phyloP scores from a whole-genome alignment of 2,797 vertebrate species.

The Sciurus vulgaris region DNA sequence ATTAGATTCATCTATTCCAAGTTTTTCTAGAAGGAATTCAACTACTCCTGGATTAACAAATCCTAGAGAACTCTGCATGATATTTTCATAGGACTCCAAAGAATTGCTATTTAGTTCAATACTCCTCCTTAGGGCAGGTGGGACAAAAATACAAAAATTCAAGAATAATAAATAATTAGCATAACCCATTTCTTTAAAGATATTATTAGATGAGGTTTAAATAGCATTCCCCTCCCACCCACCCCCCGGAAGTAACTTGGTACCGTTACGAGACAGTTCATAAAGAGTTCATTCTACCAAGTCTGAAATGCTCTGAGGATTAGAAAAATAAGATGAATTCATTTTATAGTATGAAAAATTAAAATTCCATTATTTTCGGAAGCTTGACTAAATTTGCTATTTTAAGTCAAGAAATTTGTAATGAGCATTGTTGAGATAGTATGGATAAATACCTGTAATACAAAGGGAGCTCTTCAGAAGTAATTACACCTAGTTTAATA shows the following conservation, averaged over 20 bases:
- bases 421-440: slow-evolving; percentile 36
- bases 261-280: background rate
- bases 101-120: slow-evolving; percentile 89
- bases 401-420: slow-evolving; percentile 43
- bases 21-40: slow-evolving; percentile 94
- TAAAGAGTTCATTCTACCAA: background rate
- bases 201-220: background rate
- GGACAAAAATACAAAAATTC: slow-evolving; percentile 19
- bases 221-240: slow-evolving; percentile 21
- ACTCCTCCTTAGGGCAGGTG: slow-evolving; percentile 89
- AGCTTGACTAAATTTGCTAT: background rate
- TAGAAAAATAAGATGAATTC: slow-evolving; percentile 41
- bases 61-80: slow-evolving; percentile 93
- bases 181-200: slow-evolving; percentile 28
- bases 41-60: slow-evolving; percentile 97
- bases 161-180: background rate
- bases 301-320: slow-evolving; percentile 17
- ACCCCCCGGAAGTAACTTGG: background rate
- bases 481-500: slow-evolving; percentile 95
- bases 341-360: slow-evolving; percentile 54
- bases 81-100: slow-evolving; percentile 92
- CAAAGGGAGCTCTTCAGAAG: slow-evolving; percentile 94
- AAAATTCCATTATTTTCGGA: slow-evolving; percentile 40
- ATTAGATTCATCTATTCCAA: slow-evolving; percentile 94
- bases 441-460: slow-evolving; percentile 92